Base-by-base conservation (phyloP, 1,140 invertebrate genomes). In the Bombus balteatus region DNA sequence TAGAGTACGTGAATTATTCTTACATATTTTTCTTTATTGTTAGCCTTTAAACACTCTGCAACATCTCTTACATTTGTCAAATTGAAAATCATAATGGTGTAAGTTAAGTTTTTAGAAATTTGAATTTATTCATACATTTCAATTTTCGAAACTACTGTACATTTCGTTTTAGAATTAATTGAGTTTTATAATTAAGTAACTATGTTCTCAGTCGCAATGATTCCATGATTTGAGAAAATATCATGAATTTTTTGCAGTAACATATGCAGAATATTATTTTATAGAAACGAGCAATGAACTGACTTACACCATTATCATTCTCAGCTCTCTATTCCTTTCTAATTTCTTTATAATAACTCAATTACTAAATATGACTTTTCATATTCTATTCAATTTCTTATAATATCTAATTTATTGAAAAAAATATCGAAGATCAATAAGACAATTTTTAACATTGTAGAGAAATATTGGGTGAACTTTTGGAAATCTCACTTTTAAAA, bases 401-500 rank as follows among this genome's bases (percentile, higher is more conserved):
- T 22, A 8, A 22, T 53, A 53, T 22, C 18, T 53, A 22, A 53
- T 53, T 53, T 53, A 53, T 53, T 2, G 22, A 1, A 53, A 53
- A 53, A 53, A 53, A 53, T 18, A 53, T 53, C 47, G 5, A 22
- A 53, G 6, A 53, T 22, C 1, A 72, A 53, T 74, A 53, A 32
- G 4, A 53, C 34, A 32, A 57, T 37, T 37, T 75, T 15, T 18
- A 37, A 57, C 12, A 9, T 15, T 41, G 15, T 47, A 75, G 73
- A 79, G 9, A 37, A 37, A 68, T 68, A 34, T 68, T 34, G 34
- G 34, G 9, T 22, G 34, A 32, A 37, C 86, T 95, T n/a, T 89
- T 95, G 74, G 94, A 95, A 37, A 80, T 93, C 15, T 92, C 92
- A 3, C 59, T 95, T 68, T 74, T 95, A 18, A 94, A 93, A 68